These are phyloP conservation scores for Cichlasoma orientale DNA, from an alignment of 2,797 vertebrate genomes.

Conservation along the genomic window DNA sequence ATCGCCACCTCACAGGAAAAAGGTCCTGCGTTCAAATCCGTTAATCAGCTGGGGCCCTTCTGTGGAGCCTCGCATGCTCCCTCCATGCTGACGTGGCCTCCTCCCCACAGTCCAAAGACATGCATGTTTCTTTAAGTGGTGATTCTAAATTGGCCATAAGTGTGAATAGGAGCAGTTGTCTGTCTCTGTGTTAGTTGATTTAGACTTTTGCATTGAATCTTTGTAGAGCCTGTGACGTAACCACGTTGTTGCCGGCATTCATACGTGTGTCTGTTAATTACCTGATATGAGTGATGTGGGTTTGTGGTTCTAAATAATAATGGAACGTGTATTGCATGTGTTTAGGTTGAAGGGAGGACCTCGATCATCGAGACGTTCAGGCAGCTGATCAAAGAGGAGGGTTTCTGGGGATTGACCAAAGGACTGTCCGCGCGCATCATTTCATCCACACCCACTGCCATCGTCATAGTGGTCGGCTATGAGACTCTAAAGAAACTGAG, in stretches of 20 bases:
- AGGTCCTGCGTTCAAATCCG: no score
- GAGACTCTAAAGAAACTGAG: conserved; percentile 97
- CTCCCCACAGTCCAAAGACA: not conserved
- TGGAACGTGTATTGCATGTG: not conserved
- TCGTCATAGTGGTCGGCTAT: conserved; percentile 96
- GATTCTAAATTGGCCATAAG: not conserved
- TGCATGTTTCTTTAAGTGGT: not conserved
- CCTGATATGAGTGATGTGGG: no score
- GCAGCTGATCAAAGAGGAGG: conserved; percentile 92
- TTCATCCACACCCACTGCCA: conserved; percentile 93
- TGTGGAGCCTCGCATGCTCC: not conserved
- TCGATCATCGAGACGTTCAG: conserved; percentile 92
- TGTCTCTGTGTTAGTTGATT: not conserved
- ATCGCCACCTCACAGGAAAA: no score
- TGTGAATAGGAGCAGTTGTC: not conserved
- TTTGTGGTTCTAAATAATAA: not conserved
- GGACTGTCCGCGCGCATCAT: conserved; percentile 96
- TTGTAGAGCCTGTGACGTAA: no score
- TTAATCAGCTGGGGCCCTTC: no score
- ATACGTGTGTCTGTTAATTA: no score
- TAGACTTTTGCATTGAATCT: not conserved
- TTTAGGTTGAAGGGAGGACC: conserved; percentile 91
- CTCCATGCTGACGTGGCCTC: not conserved
- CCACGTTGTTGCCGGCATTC: no score
- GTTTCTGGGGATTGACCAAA: conserved; percentile 95